Conservation (phyloP, 2,888 invertebrate genomes). For the Flexamia atlantica region DNA sequence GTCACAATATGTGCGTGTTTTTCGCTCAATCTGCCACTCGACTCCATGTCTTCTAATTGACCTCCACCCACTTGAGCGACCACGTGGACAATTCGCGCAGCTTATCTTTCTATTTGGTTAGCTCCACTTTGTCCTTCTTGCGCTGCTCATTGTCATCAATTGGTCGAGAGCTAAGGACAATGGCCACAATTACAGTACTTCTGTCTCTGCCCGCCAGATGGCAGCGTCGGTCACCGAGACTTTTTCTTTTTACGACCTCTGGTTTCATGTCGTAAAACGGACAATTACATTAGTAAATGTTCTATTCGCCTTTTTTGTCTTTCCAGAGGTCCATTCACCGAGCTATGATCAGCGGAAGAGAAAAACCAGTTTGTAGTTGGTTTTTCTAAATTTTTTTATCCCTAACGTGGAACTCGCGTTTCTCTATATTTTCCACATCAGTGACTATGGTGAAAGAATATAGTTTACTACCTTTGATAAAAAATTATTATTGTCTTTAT, state of each 20-base stretch:
- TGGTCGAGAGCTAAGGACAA: conserved; percentile 63
- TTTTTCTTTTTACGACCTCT: conserved; percentile 47
- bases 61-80: background rate
- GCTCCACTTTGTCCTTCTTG: conserved; percentile 42
- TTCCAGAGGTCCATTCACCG: conserved; percentile 15
- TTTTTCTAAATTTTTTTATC: background rate
- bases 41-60: conserved; percentile 20
- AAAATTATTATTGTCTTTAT: too few species aligned
- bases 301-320: conserved; percentile 21
- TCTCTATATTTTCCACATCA: background rate
- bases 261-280: conserved; percentile 52
- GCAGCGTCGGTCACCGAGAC: conserved; percentile 29
- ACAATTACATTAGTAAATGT: conserved; percentile 39
- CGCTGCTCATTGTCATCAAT: conserved; percentile 60
- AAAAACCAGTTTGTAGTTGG: background rate
- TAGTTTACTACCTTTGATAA: too few species aligned
- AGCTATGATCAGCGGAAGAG: background rate
- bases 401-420: background rate
- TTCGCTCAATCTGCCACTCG: conserved; percentile 35
- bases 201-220: conserved; percentile 44
- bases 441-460: background rate
- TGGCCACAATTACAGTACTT: conserved; percentile 41
- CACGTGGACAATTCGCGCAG: conserved; percentile 49
- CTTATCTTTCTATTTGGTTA: conserved; percentile 62
- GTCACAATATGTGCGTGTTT: conserved; percentile 17